Evolutionary conservation across 2,113 vertebrate species (phyloP).

Genomic region (Tyto alba): DNA sequence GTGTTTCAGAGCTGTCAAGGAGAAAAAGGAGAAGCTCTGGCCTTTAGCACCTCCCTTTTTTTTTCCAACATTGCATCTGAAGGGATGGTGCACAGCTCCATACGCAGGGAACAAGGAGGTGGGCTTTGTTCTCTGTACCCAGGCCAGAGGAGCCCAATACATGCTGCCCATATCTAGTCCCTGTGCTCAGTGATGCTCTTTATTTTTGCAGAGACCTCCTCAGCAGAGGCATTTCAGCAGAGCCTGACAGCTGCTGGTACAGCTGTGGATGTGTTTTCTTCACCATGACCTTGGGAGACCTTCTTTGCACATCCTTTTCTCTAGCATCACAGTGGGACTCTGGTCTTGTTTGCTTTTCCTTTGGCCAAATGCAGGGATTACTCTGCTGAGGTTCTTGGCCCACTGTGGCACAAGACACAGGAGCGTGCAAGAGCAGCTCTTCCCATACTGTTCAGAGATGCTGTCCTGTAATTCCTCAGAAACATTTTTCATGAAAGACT

Average conservation of each 20-base stretch:
- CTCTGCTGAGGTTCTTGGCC: neutral
- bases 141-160: neutral
- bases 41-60: neutral
- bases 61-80: neutral
- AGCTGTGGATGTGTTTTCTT: neutral
- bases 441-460: neutral
- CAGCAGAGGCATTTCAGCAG: neutral
- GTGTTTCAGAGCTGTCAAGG: constrained; percentile 34
- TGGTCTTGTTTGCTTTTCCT: neutral
- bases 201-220: neutral
- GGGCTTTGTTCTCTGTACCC: neutral
- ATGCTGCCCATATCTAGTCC: neutral
- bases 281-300: neutral
- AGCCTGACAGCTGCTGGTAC: neutral
- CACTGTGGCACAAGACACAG: neutral
- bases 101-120: neutral
- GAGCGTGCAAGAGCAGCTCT: neutral
- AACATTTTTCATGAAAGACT: neutral
- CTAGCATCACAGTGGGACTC: neutral
- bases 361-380: neutral
- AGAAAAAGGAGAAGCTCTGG: neutral
- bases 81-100: neutral
- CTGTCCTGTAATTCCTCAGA: neutral
- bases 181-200: neutral
- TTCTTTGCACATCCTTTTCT: neutral